These are phyloP conservation scores for Drosophila kikkawai DNA, from an alignment of 1,140 invertebrate genomes.

Conservation along the genomic window DNA sequence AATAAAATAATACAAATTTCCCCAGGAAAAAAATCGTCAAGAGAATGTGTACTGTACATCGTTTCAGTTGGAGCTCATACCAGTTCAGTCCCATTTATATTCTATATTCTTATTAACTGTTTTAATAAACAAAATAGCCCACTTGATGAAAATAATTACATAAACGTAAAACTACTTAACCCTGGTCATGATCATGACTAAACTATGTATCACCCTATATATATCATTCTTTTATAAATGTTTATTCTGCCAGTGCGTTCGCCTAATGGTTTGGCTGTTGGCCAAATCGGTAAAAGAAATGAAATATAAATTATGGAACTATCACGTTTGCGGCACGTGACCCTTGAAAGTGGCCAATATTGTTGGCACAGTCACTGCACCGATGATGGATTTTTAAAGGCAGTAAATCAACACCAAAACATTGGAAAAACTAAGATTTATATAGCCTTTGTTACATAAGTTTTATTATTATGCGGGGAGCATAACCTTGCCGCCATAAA, in stretches of 20 bases:
- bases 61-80: background rate
- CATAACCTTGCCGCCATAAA: background rate
- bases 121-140: constrained; percentile 3
- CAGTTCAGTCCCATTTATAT: background rate
- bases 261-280: constrained; percentile 28
- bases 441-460: constrained; percentile 1
- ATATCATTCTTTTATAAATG: background rate
- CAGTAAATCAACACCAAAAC: background rate
- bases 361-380: background rate
- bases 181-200: constrained; percentile 34
- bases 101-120: constrained; percentile 3
- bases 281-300: constrained; percentile 37
- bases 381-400: background rate
- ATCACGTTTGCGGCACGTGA: constrained; percentile 56
- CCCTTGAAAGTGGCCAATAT: background rate
- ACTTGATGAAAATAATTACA: constrained; percentile 12
- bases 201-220: background rate
- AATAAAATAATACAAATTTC: too few relatives aligned
- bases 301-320: constrained; percentile 52
- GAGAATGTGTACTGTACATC: background rate
- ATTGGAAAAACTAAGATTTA: constrained; percentile 5
- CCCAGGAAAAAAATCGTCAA: background rate
- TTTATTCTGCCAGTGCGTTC: constrained; percentile 18
- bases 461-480: constrained; percentile 1
- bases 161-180: constrained; percentile 26